Conservation (phyloP, 2,888 invertebrate genomes). For the Nymphalis polychloros region DNA sequence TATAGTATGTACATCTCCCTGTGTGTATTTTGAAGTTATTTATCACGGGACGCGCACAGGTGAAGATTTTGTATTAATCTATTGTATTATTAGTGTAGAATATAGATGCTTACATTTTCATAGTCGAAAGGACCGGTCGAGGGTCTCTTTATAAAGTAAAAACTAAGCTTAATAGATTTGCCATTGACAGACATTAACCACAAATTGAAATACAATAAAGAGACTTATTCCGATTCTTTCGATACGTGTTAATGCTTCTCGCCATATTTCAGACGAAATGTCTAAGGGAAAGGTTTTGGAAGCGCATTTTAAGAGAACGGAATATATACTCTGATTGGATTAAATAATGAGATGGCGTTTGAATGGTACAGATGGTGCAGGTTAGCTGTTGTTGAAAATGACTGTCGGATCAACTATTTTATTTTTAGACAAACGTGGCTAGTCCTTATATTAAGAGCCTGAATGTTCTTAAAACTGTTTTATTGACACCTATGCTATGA, state of each 20-base stretch:
- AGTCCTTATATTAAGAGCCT: slow-evolving; percentile 6
- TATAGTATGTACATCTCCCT: not conserved
- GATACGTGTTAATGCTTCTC: slow-evolving; percentile 13
- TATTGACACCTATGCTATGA: not conserved
- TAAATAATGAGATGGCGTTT: no score
- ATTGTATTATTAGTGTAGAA: slow-evolving; percentile 2
- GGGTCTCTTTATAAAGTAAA: not conserved
- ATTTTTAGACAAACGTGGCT: not conserved
- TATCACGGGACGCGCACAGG: not conserved
- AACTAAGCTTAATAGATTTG: not conserved
- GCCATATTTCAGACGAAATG: not conserved
- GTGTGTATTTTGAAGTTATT: not conserved
- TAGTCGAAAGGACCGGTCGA: slow-evolving; percentile 6
- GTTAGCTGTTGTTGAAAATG: slow-evolving; percentile 5
- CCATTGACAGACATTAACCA: not conserved
- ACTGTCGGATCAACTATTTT: slow-evolving; percentile 20
- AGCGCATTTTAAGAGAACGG: not conserved
- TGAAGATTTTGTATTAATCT: slow-evolving; percentile 3
- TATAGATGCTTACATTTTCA: slow-evolving; percentile 21
- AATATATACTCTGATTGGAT: no score
- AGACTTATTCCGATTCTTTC: slow-evolving; percentile 15
- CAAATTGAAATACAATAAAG: not conserved
- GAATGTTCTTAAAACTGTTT: slow-evolving; percentile 14
- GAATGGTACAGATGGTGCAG: not conserved
- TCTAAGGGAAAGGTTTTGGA: not conserved